Conservation (phyloP, 2,888 invertebrate genomes). For the Drosophila borealis region DNA sequence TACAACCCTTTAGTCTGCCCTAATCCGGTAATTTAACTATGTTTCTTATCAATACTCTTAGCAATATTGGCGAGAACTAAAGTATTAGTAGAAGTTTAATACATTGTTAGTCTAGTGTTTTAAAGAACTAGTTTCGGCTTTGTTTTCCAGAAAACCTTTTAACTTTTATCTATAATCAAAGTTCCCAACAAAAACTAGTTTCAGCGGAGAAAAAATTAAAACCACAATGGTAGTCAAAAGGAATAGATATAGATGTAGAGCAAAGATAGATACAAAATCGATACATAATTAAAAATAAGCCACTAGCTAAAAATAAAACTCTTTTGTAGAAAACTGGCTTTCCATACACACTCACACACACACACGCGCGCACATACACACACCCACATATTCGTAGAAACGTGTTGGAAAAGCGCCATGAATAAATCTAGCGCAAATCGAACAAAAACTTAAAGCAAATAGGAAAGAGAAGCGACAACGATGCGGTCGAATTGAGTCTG, state of each 20-base stretch:
- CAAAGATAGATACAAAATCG: constrained; percentile 53
- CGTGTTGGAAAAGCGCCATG: constrained; percentile 23
- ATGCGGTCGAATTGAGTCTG: constrained; percentile 15
- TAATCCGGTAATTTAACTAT: too few relatives aligned
- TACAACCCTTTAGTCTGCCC: too few relatives aligned
- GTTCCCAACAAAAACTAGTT: background rate
- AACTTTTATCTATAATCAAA: background rate
- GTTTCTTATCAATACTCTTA: too few relatives aligned
- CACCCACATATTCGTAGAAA: background rate
- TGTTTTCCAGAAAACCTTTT: background rate
- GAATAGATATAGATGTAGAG: background rate
- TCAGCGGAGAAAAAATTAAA: background rate
- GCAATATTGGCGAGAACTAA: too few relatives aligned
- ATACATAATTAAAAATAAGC: constrained; percentile 69
- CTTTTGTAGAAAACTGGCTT: constrained; percentile 40
- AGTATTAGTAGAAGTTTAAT: too few relatives aligned
- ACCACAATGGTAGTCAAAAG: background rate
- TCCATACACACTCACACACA: constrained; percentile 7
- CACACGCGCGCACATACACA: constrained; percentile 11
- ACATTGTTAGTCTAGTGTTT: too few relatives aligned
- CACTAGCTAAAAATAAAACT: constrained; percentile 66
- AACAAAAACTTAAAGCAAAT: constrained; percentile 42
- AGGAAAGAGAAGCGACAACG: constrained; percentile 10
- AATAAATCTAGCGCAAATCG: constrained; percentile 66
- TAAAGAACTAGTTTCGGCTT: background rate